Conservation (phyloP, 2,113 vertebrate species). For the Eurypyga helias region DNA sequence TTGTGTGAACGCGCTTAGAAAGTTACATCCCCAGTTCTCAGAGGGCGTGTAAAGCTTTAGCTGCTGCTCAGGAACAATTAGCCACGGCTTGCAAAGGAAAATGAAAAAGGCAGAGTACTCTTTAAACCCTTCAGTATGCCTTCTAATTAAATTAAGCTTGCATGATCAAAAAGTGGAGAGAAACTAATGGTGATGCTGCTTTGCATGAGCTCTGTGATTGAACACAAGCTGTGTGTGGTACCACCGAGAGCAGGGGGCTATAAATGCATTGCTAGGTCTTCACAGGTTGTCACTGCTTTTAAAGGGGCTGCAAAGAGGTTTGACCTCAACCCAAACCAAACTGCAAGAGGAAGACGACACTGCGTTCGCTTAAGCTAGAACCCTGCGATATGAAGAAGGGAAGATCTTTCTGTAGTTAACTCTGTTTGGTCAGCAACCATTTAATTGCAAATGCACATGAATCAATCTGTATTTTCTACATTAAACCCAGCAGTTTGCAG, state of each 20-base stretch:
- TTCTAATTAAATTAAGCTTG: slow-evolving; percentile 43
- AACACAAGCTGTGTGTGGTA: background rate
- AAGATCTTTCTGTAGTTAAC: background rate
- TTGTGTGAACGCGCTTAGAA: background rate
- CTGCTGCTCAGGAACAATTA: slow-evolving; percentile 13
- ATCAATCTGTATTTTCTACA: background rate
- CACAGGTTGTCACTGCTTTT: background rate
- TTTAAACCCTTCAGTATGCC: slow-evolving; percentile 57
- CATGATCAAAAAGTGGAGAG: slow-evolving; percentile 32
- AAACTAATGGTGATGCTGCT: background rate
- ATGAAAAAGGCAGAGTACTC: slow-evolving; percentile 31
- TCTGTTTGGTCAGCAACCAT: slow-evolving; percentile 2
- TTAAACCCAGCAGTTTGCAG: background rate
- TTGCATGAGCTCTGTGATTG: background rate
- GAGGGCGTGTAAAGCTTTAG: slow-evolving; percentile 53
- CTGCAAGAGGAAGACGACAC: background rate
- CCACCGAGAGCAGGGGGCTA: background rate
- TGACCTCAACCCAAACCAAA: background rate
- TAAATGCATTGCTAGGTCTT: background rate
- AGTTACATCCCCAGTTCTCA: background rate
- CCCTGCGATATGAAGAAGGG: background rate
- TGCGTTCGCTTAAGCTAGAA: background rate
- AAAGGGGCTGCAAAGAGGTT: background rate
- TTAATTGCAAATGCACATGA: background rate
- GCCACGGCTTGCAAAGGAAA: slow-evolving; percentile 52